Base-by-base conservation (phyloP, 2,797 vertebrate species). In the Oryzias sinensis region DNA sequence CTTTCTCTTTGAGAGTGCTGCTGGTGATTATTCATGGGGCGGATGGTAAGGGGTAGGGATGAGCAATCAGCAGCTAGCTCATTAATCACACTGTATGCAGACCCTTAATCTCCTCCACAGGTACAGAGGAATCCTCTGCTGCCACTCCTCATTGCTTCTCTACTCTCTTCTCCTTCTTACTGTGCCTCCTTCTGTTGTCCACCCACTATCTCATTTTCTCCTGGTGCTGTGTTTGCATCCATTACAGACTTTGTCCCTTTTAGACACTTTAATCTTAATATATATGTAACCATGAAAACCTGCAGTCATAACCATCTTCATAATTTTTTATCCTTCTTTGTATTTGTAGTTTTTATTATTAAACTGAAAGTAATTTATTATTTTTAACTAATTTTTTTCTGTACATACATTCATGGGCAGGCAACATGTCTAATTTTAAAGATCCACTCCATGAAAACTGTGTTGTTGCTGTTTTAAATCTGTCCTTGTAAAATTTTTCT, bases 31-130 rank as follows among this genome's bases (percentile, higher is more conserved):
- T 87, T 89, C 81, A 85, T 75, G 65, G 70, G 55, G 58, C 53
- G 64, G 78, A 82, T 70, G 72, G 33, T 68, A 69, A 68, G 77
- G 84, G 81, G 33, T 68, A 69, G 69, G 77, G 84, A 82, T 77
- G 84, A 85, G 85, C 79, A 88, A 89, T 90, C 82, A 88, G 84
- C 7, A 54, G 61, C 69, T 47, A 71, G 75, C 83, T 86, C 85
- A 88, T 90, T 90, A 88, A 89, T 90, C 87, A 88, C 74, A 47
- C 56, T 77, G 80, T 76, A 87, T 87, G 74, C 69, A 70, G 85
- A 79, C 76, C 77, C 76, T 79, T 85, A 89, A 89, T 90, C 88
- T 82, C 82, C 74, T 85, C 68, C 68, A 83, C 80, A 88, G 87
- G 87, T 89, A 83, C 63, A 66, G 74, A 79, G 56, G 64, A 80